phyloP scores from a whole-genome alignment of 1,140 invertebrate species.

The Branchinecta lindahli region DNA sequence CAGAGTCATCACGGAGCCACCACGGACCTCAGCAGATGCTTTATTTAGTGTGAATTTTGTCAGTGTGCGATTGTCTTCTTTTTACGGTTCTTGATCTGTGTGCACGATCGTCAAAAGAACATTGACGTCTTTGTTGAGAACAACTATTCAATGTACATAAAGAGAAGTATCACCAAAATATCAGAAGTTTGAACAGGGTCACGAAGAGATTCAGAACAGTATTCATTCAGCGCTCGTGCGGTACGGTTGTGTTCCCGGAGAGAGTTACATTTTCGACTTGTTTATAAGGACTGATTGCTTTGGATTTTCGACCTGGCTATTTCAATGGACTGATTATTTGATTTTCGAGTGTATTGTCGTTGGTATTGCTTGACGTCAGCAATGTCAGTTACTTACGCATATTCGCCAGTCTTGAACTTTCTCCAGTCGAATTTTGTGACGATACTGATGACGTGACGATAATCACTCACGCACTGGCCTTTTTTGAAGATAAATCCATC shows the following conservation, averaged over 20 bases:
- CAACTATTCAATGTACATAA: too few species aligned
- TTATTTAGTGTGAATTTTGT: too few species aligned
- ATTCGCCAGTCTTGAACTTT: background rate
- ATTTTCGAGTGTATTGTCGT: background rate
- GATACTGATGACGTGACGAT: background rate
- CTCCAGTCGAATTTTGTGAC: slow-evolving; percentile 3
- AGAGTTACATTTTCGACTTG: background rate
- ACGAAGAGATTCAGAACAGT: too few species aligned
- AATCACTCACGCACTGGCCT: background rate
- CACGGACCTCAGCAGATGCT: too few species aligned
- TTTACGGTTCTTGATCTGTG: too few species aligned
- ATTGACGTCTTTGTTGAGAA: too few species aligned
- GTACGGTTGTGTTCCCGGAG: background rate
- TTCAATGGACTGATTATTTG: background rate
- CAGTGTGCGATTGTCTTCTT: too few species aligned
- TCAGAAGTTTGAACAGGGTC: too few species aligned
- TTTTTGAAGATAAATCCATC: background rate
- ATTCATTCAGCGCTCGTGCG: too few species aligned
- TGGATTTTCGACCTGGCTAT: background rate
- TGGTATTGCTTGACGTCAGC: background rate
- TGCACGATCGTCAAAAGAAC: too few species aligned
- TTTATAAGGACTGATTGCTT: background rate
- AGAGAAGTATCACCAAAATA: too few species aligned
- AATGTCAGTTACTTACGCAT: background rate
- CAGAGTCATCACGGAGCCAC: background rate